These are phyloP conservation scores for Orchesella cincta DNA, from an alignment of 1,140 invertebrate genomes.

Conservation along the genomic window DNA sequence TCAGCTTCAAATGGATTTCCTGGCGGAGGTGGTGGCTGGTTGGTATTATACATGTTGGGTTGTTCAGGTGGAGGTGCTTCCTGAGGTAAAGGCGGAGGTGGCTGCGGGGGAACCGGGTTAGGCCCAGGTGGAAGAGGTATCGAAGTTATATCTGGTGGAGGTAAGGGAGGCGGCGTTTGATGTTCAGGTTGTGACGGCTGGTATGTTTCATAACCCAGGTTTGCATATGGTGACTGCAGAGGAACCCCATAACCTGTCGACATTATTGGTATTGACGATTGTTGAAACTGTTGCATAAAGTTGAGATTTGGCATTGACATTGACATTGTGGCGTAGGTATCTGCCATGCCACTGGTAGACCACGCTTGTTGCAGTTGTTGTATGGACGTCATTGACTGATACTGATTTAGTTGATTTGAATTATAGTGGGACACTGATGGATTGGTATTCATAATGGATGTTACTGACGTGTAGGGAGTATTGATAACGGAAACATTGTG, in stretches of 20 bases:
- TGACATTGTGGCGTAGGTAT: conserved; percentile 1
- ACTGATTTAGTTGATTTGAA: not conserved
- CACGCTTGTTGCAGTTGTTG: conserved; percentile 17
- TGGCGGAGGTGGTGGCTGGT: conserved; percentile 1
- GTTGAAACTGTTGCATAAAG: conserved; percentile 29
- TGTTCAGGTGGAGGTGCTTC: conserved; percentile 9
- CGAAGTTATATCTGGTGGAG: conserved; percentile 35
- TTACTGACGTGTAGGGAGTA: not conserved
- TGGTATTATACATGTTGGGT: not conserved
- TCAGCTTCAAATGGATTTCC: not conserved
- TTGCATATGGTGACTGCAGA: not conserved
- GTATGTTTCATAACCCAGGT: not conserved
- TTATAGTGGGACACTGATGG: not conserved
- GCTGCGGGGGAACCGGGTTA: conserved; percentile 17
- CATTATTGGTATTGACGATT: conserved; percentile 12
- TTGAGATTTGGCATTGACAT: conserved; percentile 13
- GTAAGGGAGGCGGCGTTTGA: not conserved
- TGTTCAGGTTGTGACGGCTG: not conserved
- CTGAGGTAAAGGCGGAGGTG: not conserved
- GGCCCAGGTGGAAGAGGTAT: conserved; percentile 38
- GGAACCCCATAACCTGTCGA: conserved; percentile 25
- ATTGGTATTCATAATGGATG: not conserved
- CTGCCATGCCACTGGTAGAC: conserved; percentile 2
- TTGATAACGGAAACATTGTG: not conserved
- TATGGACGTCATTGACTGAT: conserved; percentile 4